phyloP scores from a whole-genome alignment of 2,888 invertebrate species.

The Zaprionus bogoriensis region DNA sequence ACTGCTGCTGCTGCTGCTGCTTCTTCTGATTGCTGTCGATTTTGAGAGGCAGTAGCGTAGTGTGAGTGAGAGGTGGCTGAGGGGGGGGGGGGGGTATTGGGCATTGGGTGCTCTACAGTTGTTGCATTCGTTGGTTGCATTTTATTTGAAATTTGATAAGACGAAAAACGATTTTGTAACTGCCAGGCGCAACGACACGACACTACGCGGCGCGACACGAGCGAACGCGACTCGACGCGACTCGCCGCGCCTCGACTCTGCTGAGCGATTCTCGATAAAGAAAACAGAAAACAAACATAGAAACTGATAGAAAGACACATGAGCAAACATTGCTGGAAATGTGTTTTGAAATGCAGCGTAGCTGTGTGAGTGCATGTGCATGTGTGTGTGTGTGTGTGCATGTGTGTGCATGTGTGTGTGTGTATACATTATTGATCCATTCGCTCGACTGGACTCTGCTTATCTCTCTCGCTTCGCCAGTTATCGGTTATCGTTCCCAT shows the following conservation, averaged over 20 bases:
- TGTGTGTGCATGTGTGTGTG: neutral
- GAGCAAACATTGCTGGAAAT: slow-evolving; percentile 44
- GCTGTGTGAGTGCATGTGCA: neutral
- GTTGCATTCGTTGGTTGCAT: slow-evolving; percentile 49
- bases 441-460: slow-evolving; percentile 21
- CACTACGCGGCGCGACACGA: neutral
- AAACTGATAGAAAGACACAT: slow-evolving; percentile 35
- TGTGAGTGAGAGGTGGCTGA: neutral
- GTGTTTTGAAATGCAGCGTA: slow-evolving; percentile 36
- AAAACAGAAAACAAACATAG: slow-evolving; percentile 14
- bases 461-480: neutral
- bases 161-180: slow-evolving; percentile 54
- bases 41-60: neutral
- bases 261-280: slow-evolving; percentile 55
- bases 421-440: slow-evolving; percentile 36
- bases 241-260: slow-evolving; percentile 20
- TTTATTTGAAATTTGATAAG: slow-evolving; percentile 71
- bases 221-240: neutral
- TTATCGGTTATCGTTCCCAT: slow-evolving; percentile 32
- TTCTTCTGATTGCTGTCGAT: neutral
- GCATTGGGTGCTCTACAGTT: slow-evolving; percentile 2
- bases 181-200: slow-evolving; percentile 6
- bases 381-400: neutral
- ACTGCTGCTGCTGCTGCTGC: neutral
- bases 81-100: neutral